These are phyloP conservation scores for Uromys caudimaculatus DNA, from an alignment of 2,797 vertebrate species.

Conservation along the genomic window DNA sequence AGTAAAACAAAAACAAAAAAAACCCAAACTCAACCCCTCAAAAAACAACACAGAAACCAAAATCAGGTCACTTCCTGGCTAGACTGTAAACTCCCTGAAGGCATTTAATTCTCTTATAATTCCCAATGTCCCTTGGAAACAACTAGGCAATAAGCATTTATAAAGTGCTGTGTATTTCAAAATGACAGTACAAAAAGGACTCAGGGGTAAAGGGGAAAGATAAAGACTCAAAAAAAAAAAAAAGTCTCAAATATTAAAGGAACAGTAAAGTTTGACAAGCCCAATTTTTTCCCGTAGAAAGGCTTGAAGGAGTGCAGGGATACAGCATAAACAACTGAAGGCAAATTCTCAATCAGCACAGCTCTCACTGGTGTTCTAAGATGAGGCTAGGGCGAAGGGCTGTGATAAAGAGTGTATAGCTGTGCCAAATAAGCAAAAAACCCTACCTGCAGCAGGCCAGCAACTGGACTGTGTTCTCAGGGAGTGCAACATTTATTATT, in stretches of 20 bases:
- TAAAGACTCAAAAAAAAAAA: background rate
- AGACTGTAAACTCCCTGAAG: constrained; percentile 17
- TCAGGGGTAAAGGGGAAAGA: constrained; percentile 1
- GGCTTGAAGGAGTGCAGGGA: constrained; percentile 5
- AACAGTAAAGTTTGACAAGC: constrained; percentile 34
- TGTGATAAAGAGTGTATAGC: background rate
- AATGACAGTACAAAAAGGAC: constrained; percentile 35
- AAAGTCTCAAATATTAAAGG: constrained; percentile 44
- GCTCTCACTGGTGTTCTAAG: background rate
- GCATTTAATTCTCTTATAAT: constrained; percentile 60
- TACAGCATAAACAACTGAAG: constrained; percentile 18
- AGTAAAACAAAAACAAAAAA: background rate
- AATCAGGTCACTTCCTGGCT: constrained; percentile 47
- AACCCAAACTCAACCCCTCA: background rate
- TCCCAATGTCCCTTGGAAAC: constrained; percentile 12
- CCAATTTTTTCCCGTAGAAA: background rate
- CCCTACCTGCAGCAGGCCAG: constrained; percentile 14
- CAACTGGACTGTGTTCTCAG: constrained; percentile 66
- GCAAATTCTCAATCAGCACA: background rate
- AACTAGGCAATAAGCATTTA: constrained; percentile 33
- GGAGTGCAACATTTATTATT: constrained; percentile 70
- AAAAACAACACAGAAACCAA: constrained; percentile 45
- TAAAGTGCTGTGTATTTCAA: constrained; percentile 28
- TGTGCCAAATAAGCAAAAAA: background rate
- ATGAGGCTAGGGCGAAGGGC: background rate